Evolutionary conservation across 2,113 vertebrate species (phyloP).

Genomic region (Podarcis muralis): DNA sequence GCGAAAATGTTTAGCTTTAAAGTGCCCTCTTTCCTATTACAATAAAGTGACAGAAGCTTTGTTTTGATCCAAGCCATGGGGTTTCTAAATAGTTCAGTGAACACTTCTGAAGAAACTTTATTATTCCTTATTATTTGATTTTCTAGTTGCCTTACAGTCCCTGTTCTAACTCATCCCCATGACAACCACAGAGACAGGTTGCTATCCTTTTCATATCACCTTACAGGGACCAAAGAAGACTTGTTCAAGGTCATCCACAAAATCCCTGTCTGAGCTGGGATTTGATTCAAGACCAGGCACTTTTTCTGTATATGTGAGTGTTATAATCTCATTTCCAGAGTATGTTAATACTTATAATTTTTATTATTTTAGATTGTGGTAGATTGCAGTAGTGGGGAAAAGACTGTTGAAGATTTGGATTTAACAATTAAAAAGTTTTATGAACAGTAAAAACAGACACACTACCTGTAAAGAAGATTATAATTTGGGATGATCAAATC

Average conservation of each 20-base stretch:
- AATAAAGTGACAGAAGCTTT: too few relatives aligned
- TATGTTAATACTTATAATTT: neutral
- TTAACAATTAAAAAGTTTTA: neutral
- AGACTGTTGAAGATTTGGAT: neutral
- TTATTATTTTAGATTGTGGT: neutral
- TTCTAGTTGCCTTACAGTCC: neutral
- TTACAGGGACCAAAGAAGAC: neutral
- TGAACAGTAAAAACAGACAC: neutral
- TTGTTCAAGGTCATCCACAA: neutral
- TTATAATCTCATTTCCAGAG: neutral
- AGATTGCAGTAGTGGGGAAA: neutral
- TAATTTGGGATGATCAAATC: neutral
- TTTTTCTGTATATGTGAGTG: neutral
- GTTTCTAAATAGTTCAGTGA: neutral
- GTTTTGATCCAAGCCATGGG: too few relatives aligned
- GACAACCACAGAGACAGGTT: conserved; percentile 8
- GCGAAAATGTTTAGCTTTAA: neutral
- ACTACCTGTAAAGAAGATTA: neutral
- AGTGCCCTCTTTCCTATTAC: neutral
- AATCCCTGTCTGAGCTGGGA: neutral
- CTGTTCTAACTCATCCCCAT: conserved; percentile 9
- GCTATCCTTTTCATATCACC: conserved; percentile 17
- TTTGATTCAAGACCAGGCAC: neutral
- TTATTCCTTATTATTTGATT: neutral
- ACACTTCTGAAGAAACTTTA: neutral